Evolutionary conservation across 2,113 vertebrate genomes (phyloP).

Genomic region (Calypte anna): DNA sequence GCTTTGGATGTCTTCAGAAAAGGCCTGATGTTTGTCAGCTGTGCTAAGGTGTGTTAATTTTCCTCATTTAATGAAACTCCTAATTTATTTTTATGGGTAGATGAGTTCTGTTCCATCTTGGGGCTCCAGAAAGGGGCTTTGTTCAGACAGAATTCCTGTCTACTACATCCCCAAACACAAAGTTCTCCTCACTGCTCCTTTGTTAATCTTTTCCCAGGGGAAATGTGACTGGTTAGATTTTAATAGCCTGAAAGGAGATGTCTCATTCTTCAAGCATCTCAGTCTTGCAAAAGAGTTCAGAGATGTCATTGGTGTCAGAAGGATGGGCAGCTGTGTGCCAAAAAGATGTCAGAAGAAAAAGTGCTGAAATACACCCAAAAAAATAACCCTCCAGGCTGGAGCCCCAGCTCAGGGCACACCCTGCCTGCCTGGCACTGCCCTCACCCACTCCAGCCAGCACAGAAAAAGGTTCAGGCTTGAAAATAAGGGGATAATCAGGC

Average conservation of each 20-base stretch:
- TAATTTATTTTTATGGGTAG: neutral
- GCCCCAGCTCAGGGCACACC: too few relatives aligned
- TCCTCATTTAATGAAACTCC: neutral
- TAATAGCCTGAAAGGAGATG: neutral
- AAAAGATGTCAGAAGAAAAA: neutral
- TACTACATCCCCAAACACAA: neutral
- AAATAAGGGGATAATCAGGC: rapidly evolving
- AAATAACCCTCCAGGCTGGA: neutral
- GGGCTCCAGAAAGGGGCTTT: neutral
- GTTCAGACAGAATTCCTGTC: neutral
- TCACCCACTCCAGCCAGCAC: neutral
- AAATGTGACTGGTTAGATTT: neutral
- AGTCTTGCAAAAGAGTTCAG: neutral
- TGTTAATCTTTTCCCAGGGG: neutral
- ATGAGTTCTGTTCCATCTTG: neutral
- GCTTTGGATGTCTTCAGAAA: conserved; percentile 93
- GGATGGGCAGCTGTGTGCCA: neutral
- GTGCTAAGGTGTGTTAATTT: conserved; percentile 85
- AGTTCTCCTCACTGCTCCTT: neutral
- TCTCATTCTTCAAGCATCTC: neutral
- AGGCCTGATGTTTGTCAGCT: conserved; percentile 87
- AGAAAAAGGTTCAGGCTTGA: neutral
- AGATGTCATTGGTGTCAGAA: neutral
- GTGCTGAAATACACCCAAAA: neutral
- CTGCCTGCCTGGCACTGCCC: rapidly evolving